These are phyloP conservation scores for Drosophila ochracea DNA, from an alignment of 2,888 invertebrate genomes.

Conservation along the genomic window DNA sequence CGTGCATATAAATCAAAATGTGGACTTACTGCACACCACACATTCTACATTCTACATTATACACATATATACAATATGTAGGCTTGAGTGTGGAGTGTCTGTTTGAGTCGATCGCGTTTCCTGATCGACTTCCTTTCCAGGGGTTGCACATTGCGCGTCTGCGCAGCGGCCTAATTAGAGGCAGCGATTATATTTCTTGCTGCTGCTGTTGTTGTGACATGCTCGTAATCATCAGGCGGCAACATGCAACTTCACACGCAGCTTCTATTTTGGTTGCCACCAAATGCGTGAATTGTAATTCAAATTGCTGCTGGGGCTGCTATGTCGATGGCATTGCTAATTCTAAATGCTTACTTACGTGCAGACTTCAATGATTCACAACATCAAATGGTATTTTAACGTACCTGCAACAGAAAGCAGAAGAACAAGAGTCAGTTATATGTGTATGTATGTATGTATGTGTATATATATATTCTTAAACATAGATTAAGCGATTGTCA, in stretches of 20 bases:
- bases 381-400: constrained; percentile 13
- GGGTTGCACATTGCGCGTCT: constrained; percentile 53
- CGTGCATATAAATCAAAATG: constrained; percentile 84
- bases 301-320: background rate
- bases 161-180: constrained; percentile 55
- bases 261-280: constrained; percentile 36
- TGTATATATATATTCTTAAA: background rate
- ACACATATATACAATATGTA: no score
- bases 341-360: constrained; percentile 30
- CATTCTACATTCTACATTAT: background rate
- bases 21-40: constrained; percentile 71
- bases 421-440: constrained; percentile 2
- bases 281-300: background rate
- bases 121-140: constrained; percentile 47
- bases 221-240: constrained; percentile 20
- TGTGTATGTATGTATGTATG: background rate
- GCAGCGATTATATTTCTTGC: constrained; percentile 14
- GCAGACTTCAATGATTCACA: background rate
- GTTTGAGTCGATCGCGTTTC: constrained; percentile 28
- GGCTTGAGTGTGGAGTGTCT: background rate
- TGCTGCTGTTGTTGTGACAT: constrained; percentile 46
- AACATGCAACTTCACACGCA: constrained; percentile 48
- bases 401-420: constrained; percentile 43
- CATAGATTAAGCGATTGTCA: constrained; percentile 14
- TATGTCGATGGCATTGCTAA: background rate